Evolutionary conservation across 2,888 invertebrate species (phyloP), one percentile per base, ranked within the genome.

Genomic region (Dynastes grantii): DNA sequence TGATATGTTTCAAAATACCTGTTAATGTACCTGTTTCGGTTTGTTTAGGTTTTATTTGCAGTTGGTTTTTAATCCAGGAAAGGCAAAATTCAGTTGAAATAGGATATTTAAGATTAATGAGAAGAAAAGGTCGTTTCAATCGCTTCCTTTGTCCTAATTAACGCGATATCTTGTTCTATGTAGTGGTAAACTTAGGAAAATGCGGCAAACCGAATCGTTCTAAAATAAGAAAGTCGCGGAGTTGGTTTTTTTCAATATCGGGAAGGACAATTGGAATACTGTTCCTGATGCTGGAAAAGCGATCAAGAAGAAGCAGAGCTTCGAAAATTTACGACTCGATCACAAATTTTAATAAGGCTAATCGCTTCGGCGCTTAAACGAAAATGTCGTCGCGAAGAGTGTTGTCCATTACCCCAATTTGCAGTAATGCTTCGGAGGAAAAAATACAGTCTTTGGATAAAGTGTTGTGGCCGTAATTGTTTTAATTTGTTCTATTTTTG

Each of bases 271-370:
- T n/a, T 53, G n/a, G 4, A 53, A 4, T n/a, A n/a, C 53, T 5
- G 2, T 13, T n/a, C 32, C 55, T 13, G 71, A 55, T 58, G 49
- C 58, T 16, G 71, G 1, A 32, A 58, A 58, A n/a, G 71, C 55
- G 8, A 73, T 8, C 51, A 40, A 49, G 29, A 16, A 51, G 27
- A 22, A 53, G 9, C 22, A 29, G 70, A n/a, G 37, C 27, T 45
- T 58, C 11, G 40, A 40, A 16, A 58, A 73, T 73, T 73, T 73
- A 73, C 45, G 61, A 73, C 22, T 61, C 58, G 32, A 40, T 73
- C 73, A 13, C 73, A 73, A 73, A 73, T 73, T 73, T 71, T 73
- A 73, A 73, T 73, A 73, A 73, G 58, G 58, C 27, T 40, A 58
- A 73, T 73, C 55, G 58, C 29, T 58, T 51, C 58, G 22, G 58